Conservation (phyloP, 2,797 vertebrate genomes). For the Acanthurus leucopareius region DNA sequence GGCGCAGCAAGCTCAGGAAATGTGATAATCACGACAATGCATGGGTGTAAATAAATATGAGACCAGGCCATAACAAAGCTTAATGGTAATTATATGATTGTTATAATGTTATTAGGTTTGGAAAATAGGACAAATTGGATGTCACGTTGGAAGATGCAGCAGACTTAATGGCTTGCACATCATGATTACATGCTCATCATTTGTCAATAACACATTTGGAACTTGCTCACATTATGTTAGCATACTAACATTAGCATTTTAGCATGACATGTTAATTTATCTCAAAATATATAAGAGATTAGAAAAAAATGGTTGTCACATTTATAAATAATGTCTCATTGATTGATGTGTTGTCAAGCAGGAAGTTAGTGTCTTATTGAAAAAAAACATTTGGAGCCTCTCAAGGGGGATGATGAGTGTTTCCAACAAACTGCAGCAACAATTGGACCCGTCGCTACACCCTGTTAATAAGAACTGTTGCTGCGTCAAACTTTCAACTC, state of each 20-base stretch:
- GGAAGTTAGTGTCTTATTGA: not conserved
- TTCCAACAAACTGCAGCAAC: too few relatives aligned
- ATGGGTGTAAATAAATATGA: slow-evolving; percentile 14
- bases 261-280: not conserved
- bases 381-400: too few relatives aligned
- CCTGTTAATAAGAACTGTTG: not conserved
- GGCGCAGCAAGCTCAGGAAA: slow-evolving; percentile 3
- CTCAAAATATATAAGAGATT: not conserved
- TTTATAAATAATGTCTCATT: not conserved
- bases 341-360: not conserved
- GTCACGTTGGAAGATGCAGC: not conserved
- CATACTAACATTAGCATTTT: not conserved
- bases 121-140: slow-evolving; percentile 8
- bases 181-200: too few relatives aligned
- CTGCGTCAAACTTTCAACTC: not conserved
- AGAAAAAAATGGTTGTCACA: not conserved
- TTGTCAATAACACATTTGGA: too few relatives aligned
- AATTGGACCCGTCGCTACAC: not conserved
- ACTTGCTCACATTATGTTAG: not conserved
- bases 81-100: slow-evolving; percentile 19
- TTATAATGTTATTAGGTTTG: slow-evolving; percentile 32
- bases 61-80: slow-evolving; percentile 11
- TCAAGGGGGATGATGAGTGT: not conserved
- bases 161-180: not conserved
- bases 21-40: not conserved